phyloP scores from a whole-genome alignment of 1,140 invertebrate species.

The Zaprionus davidi region DNA sequence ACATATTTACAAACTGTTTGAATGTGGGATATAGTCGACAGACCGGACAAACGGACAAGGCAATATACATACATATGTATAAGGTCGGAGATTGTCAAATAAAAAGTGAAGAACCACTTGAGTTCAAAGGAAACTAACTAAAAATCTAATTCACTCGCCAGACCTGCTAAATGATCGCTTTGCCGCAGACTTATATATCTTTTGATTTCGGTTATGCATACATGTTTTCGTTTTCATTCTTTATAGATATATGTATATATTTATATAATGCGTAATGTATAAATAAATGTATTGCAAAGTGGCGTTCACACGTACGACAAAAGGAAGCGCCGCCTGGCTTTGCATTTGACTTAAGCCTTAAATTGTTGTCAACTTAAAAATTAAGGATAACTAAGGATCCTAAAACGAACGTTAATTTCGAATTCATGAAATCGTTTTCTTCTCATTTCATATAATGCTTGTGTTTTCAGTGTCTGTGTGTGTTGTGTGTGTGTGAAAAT shows the following conservation, averaged over 20 bases:
- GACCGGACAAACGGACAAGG: conserved; percentile 23
- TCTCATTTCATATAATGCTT: conserved; percentile 16
- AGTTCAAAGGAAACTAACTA: conserved; percentile 52
- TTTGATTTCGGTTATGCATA: conserved; percentile 71
- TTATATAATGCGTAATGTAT: conserved; percentile 53
- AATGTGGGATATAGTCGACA: conserved; percentile 13
- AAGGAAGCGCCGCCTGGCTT: conserved; percentile 67
- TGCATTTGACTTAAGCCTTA: conserved; percentile 77
- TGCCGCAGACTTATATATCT: conserved; percentile 47
- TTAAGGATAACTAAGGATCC: conserved; percentile 23
- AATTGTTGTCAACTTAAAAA: conserved; percentile 71
- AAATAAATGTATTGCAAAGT: conserved; percentile 80
- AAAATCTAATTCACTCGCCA: conserved; percentile 63
- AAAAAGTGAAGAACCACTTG: conserved; percentile 24
- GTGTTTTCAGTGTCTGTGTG: conserved; percentile 15
- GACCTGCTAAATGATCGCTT: conserved; percentile 30
- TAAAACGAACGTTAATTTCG: conserved; percentile 57
- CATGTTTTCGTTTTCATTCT: conserved; percentile 31
- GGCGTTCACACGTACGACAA: conserved; percentile 54
- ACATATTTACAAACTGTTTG: conserved; percentile 44
- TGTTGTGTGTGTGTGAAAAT: conserved; percentile 61
- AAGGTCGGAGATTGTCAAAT: conserved; percentile 37
- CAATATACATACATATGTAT: conserved; percentile 11
- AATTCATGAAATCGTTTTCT: conserved; percentile 41
- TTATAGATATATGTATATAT: conserved; percentile 28